These are phyloP conservation scores for Agrilus mali DNA, from an alignment of 2,888 invertebrate species.

Conservation along the genomic window DNA sequence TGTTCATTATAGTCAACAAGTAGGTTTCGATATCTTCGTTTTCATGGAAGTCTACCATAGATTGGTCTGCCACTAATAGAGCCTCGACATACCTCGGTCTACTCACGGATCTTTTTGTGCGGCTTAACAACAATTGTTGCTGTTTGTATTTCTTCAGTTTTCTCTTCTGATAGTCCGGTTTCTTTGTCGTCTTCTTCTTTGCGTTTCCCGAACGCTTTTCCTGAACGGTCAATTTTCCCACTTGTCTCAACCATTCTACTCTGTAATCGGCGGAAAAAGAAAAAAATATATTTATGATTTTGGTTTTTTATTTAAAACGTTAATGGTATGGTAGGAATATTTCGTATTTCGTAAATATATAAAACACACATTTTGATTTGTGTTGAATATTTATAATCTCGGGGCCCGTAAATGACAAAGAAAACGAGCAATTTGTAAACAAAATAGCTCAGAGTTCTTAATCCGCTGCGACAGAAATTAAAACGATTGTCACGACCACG, in stretches of 20 bases:
- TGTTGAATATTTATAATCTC: too few species aligned
- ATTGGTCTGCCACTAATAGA: slow-evolving; percentile 74
- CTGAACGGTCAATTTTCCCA: slow-evolving; percentile 38
- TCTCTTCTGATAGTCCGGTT: slow-evolving; percentile 30
- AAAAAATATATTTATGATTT: too few species aligned
- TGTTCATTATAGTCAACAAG: slow-evolving; percentile 84
- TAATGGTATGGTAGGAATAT: too few species aligned
- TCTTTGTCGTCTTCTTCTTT: slow-evolving; percentile 20
- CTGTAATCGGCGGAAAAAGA: slow-evolving; percentile 19
- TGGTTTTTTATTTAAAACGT: too few species aligned
- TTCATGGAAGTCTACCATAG: slow-evolving; percentile 77
- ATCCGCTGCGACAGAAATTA: too few species aligned
- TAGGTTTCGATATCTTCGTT: slow-evolving; percentile 73
- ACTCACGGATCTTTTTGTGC: slow-evolving; percentile 51
- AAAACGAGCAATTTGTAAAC: too few species aligned
- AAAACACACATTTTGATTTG: too few species aligned
- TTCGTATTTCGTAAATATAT: too few species aligned
- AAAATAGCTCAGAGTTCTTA: too few species aligned
- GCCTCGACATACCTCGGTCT: slow-evolving; percentile 72
- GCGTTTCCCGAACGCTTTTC: slow-evolving; percentile 27
- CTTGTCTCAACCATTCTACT: slow-evolving; percentile 46
- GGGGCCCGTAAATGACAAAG: too few species aligned
- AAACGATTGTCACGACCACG: too few species aligned
- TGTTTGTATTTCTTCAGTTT: slow-evolving; percentile 26
- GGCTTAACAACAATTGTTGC: slow-evolving; percentile 8